Base-by-base conservation (phyloP, 1,140 invertebrate species). In the Drosophila elegans region DNA sequence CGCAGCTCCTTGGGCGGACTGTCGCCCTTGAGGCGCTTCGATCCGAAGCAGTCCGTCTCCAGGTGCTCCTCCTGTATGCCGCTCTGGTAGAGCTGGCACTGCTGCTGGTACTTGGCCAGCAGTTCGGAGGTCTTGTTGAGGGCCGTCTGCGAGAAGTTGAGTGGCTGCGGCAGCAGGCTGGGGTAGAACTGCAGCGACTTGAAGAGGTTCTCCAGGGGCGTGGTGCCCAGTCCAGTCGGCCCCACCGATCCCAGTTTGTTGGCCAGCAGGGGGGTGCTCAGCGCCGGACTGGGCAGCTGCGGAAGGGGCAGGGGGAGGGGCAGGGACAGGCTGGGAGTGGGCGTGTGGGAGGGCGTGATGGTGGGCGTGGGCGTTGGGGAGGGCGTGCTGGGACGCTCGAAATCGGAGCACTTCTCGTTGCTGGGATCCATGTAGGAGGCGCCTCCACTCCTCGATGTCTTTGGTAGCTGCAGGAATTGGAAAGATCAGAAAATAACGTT, bases 151-250 rank as follows among this genome's bases (percentile, higher is more conserved):
- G 91, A 91, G 5, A 92, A 92, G 76, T 92, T 92, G 4, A 92
- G 59, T 0, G 91, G 91, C 41, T 92, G 91, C 1, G 89, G 88
- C 78, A 92, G 56, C 5, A 92, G 72, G 45, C 84, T 91, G 6
- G 91, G 91, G 57, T 92, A 92, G 41, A 92, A 91, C 51, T 92
- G 91, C 42, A 92, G 72, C 5, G 91, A 92, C 45, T 92, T 92
- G 21, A 92, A 92, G 45, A 92, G 80, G 29, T 83, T 92, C 67
- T 92, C 91, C 38, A 92, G 51, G 0, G 91, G 90, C 3, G 90
- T 79, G n/a, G 75, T 69, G 39, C 52, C 46, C 39, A 57, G 59
- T 29, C 68, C 53, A 32, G 42, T 48, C 3, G 59, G 16, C 1
- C 38, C 48, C 61, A 71, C 63, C 11, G 74, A 68, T 5, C 83